Evolutionary conservation across 2,113 vertebrate genomes (phyloP).

Genomic region (Clupea harengus): DNA sequence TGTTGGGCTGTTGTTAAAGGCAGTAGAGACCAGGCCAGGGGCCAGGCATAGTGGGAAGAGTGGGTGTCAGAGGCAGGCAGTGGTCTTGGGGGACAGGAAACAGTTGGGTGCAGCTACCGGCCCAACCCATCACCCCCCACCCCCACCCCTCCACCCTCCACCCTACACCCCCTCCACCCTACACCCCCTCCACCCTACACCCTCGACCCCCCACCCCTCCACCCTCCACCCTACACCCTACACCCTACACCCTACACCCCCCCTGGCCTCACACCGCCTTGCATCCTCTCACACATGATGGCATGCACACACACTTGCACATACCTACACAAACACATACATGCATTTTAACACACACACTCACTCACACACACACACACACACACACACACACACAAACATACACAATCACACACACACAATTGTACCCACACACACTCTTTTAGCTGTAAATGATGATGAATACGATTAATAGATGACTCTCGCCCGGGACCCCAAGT

Average conservation of each 20-base stretch:
- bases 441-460: conserved; percentile 74
- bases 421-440: not conserved
- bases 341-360: too few relatives aligned
- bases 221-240: too few relatives aligned
- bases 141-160: too few relatives aligned
- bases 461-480: conserved; percentile 74
- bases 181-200: too few relatives aligned
- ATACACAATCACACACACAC: not conserved
- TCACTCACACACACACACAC: too few relatives aligned
- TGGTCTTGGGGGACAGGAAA: too few relatives aligned
- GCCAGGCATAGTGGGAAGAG: conserved; percentile 53
- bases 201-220: too few relatives aligned
- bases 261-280: too few relatives aligned
- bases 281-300: not conserved
- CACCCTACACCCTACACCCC: too few relatives aligned
- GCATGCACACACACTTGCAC: not conserved
- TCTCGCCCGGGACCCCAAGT: conserved; percentile 66
- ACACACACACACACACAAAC: not conserved
- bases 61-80: conserved; percentile 42
- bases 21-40: not conserved
- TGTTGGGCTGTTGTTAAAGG: not conserved
- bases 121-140: too few relatives aligned
- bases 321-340: not conserved
- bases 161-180: too few relatives aligned
- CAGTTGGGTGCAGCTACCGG: too few relatives aligned